phyloP scores from a whole-genome alignment of 2,888 invertebrate genomes.

The Epistrophe grossulariae region DNA sequence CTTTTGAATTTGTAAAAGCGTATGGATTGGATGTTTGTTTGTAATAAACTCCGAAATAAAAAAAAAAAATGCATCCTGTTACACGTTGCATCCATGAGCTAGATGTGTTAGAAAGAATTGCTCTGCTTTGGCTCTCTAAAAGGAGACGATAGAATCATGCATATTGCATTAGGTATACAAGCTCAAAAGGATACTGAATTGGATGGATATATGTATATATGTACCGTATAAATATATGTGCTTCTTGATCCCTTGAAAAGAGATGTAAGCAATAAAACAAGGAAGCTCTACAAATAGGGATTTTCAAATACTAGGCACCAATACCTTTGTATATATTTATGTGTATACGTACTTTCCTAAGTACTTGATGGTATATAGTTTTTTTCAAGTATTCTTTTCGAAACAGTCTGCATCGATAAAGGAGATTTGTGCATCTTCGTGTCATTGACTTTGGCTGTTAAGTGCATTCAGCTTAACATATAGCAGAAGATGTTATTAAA shows the following conservation, averaged over 20 bases:
- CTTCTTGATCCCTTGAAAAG: slow-evolving; percentile 19
- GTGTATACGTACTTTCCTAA: too few species aligned
- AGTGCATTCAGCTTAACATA: too few species aligned
- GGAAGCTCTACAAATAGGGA: neutral
- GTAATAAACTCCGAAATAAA: slow-evolving; percentile 57
- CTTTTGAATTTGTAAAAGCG: slow-evolving; percentile 43
- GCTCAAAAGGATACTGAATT: slow-evolving; percentile 5
- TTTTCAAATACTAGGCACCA: slow-evolving; percentile 26
- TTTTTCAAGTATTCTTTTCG: too few species aligned
- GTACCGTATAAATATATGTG: neutral
- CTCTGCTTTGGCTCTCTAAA: neutral
- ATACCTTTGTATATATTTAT: too few species aligned
- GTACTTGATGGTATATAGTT: too few species aligned
- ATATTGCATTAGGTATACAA: slow-evolving; percentile 52
- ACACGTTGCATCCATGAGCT: slow-evolving; percentile 37
- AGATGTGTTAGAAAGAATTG: neutral
- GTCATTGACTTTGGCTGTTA: too few species aligned
- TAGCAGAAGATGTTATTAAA: too few species aligned
- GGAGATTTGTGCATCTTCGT: too few species aligned
- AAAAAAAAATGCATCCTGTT: slow-evolving; percentile 51
- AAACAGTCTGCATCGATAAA: too few species aligned
- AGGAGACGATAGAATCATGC: slow-evolving; percentile 24
- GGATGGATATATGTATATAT: too few species aligned
- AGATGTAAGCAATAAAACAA: slow-evolving; percentile 8
- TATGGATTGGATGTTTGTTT: slow-evolving; percentile 41